Conservation (phyloP, 2,113 vertebrate species). For the Podarcis muralis region DNA sequence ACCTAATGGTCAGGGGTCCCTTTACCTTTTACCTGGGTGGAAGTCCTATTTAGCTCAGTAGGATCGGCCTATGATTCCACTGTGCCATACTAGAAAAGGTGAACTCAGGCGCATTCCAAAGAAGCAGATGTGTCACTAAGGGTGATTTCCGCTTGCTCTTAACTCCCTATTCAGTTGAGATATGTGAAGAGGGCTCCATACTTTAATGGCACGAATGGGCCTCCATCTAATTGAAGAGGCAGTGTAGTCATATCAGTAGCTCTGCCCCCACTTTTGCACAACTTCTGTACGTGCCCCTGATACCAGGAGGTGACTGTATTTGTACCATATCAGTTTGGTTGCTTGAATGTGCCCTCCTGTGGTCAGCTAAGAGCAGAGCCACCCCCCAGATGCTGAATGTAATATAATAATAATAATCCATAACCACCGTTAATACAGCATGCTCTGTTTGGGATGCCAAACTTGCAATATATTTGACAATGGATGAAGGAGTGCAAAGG, state of each 20-base stretch:
- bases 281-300: neutral
- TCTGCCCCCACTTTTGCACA: neutral
- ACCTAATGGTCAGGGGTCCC: too few species aligned
- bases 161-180: neutral
- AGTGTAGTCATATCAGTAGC: neutral
- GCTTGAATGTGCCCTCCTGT: neutral
- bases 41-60: neutral
- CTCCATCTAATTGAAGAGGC: neutral
- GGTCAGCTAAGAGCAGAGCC: neutral
- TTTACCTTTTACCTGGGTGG: too few species aligned
- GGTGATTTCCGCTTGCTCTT: neutral
- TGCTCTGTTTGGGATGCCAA: neutral
- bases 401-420: neutral
- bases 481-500: neutral
- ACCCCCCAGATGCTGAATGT: neutral
- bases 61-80: neutral
- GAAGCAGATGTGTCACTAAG: neutral
- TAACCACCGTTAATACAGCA: neutral
- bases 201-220: neutral
- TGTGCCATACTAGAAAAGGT: neutral
- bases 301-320: neutral
- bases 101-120: neutral
- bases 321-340: neutral
- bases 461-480: slow-evolving; percentile 16
- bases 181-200: too few species aligned